These are phyloP conservation scores for Micropoecilia bifurca DNA, from an alignment of 2,797 vertebrate species.

Conservation along the genomic window DNA sequence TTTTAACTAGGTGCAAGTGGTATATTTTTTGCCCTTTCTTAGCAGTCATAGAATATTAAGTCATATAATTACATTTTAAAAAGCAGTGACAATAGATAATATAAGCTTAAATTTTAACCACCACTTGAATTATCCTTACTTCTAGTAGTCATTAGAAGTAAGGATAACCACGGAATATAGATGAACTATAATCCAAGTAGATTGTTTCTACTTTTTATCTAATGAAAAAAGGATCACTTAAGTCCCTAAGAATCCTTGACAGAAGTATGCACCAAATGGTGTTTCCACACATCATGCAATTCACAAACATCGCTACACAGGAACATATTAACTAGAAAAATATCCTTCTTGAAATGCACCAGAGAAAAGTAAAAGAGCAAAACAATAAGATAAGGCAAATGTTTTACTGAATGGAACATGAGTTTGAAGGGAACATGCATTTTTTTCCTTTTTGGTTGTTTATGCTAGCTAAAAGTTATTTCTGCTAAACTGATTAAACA, in stretches of 20 bases:
- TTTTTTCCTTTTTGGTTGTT: no score
- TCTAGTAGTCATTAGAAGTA: background rate
- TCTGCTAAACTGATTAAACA: conserved; percentile 29
- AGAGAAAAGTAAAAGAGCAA: background rate
- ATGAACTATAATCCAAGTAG: background rate
- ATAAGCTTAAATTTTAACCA: background rate
- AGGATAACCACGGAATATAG: background rate
- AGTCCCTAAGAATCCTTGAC: background rate
- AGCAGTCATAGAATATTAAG: background rate
- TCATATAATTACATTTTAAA: background rate
- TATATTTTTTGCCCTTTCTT: background rate
- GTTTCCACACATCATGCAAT: background rate
- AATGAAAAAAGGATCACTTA: background rate
- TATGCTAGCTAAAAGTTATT: background rate
- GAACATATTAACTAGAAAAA: background rate
- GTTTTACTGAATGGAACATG: background rate
- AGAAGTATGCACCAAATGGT: background rate
- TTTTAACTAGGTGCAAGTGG: background rate
- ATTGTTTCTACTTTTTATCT: background rate
- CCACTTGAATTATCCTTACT: background rate
- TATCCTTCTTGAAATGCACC: background rate
- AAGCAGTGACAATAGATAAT: background rate
- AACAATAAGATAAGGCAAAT: background rate
- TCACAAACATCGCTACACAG: background rate
- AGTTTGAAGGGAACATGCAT: background rate